Conservation (phyloP, 2,888 invertebrate genomes). For the Nebria salina region DNA sequence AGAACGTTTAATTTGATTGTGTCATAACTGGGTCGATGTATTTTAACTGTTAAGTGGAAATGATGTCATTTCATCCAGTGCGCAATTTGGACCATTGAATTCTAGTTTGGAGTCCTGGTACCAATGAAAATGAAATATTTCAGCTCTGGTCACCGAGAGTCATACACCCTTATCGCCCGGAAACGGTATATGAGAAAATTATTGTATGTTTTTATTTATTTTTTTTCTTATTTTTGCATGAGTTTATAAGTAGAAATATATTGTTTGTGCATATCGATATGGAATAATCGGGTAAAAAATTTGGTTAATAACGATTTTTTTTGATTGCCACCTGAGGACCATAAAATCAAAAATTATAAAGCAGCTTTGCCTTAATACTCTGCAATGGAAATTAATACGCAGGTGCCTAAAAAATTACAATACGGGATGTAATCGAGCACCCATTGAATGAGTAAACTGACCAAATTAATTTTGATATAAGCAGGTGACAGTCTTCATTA, state of each 20-base stretch:
- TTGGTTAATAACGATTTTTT: constrained; percentile 12
- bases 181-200: constrained; percentile 74
- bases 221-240: constrained; percentile 36
- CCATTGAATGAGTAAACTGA: neutral
- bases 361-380: neutral
- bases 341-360: neutral
- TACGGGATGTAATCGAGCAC: neutral
- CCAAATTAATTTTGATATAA: neutral
- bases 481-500: neutral
- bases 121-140: constrained; percentile 69
- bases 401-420: neutral
- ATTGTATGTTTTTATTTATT: constrained; percentile 66
- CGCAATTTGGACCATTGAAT: constrained; percentile 21
- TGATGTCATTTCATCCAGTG: constrained; percentile 10
- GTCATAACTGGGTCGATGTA: neutral
- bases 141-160: constrained; percentile 68
- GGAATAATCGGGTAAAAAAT: neutral
- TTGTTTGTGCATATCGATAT: neutral
- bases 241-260: constrained; percentile 12
- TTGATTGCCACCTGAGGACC: neutral
- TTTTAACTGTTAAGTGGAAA: neutral
- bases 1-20: neutral
- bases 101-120: constrained; percentile 18
- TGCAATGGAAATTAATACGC: neutral
- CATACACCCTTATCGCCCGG: constrained; percentile 70